Evolutionary conservation across 92 coral and sea anemone species (phyloP).

Genomic region (Parazoanthus swiftii): DNA sequence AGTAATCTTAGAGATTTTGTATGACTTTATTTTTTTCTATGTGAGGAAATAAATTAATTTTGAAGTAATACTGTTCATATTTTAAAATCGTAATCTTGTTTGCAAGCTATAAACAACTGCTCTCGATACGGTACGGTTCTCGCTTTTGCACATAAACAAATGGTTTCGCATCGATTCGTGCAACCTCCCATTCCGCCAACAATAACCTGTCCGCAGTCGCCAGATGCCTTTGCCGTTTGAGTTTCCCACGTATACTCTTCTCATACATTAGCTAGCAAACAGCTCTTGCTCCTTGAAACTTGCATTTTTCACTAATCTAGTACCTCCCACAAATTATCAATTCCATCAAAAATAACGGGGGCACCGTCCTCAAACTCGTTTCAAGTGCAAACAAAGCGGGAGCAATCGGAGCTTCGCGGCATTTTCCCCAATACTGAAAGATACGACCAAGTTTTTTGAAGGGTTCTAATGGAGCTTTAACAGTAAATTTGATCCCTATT

Average conservation of each 20-base stretch:
- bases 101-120: not conserved
- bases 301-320: not conserved
- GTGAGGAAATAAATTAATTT: not conserved
- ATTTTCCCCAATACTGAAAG: not conserved
- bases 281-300: not conserved
- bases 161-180: not conserved
- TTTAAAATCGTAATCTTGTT: not conserved
- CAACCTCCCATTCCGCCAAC: not conserved
- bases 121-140: not conserved
- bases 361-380: constrained; percentile 3
- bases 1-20: too few species aligned
- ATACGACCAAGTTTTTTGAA: not conserved
- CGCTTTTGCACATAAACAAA: constrained; percentile 1
- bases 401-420: not conserved
- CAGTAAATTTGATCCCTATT: not conserved
- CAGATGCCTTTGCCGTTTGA: not conserved
- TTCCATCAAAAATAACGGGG: constrained; percentile 19
- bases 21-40: not conserved
- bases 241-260: too few species aligned
- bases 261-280: not conserved
- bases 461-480: not conserved
- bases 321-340: constrained; percentile 28
- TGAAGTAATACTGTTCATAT: not conserved
- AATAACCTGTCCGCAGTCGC: not conserved
- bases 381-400: constrained; percentile 15